phyloP scores from a whole-genome alignment of 2,888 invertebrate species.

The Epinotia bilunana region DNA sequence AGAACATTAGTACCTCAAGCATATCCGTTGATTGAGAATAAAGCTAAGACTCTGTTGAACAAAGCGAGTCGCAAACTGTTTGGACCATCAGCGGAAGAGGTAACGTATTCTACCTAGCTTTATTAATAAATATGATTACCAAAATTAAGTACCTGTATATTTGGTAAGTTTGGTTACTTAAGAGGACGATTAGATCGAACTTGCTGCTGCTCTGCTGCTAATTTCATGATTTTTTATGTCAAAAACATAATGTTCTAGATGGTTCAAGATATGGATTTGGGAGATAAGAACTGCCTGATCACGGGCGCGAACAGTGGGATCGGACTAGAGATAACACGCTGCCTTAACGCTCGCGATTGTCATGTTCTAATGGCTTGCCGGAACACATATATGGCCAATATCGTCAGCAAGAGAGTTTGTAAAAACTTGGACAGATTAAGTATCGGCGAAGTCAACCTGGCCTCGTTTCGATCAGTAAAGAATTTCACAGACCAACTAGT shows the following conservation, averaged over 20 bases:
- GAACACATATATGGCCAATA: slow-evolving; percentile 85
- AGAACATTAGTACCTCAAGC: slow-evolving; percentile 13
- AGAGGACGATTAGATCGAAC: too few relatives aligned
- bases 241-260: slow-evolving; percentile 72
- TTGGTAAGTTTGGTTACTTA: too few relatives aligned
- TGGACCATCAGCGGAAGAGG: slow-evolving; percentile 65
- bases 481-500: slow-evolving; percentile 65
- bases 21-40: background rate
- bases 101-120: slow-evolving; percentile 44
- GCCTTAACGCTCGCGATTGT: slow-evolving; percentile 92
- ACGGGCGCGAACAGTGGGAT: slow-evolving; percentile 98
- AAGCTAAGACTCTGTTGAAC: slow-evolving; percentile 3
- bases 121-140: too few relatives aligned
- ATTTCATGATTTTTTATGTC: too few relatives aligned
- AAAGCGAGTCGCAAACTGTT: slow-evolving; percentile 50
- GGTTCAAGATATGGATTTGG: slow-evolving; percentile 91
- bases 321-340: slow-evolving; percentile 94
- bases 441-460: slow-evolving; percentile 68
- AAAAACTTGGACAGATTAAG: slow-evolving; percentile 57
- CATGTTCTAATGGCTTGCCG: slow-evolving; percentile 94
- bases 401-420: slow-evolving; percentile 58
- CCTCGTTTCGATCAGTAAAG: slow-evolving; percentile 71
- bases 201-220: too few relatives aligned
- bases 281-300: slow-evolving; percentile 91
- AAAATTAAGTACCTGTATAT: too few relatives aligned